phyloP scores from a whole-genome alignment of 2,797 vertebrate genomes.

The Myripristis murdjan region DNA sequence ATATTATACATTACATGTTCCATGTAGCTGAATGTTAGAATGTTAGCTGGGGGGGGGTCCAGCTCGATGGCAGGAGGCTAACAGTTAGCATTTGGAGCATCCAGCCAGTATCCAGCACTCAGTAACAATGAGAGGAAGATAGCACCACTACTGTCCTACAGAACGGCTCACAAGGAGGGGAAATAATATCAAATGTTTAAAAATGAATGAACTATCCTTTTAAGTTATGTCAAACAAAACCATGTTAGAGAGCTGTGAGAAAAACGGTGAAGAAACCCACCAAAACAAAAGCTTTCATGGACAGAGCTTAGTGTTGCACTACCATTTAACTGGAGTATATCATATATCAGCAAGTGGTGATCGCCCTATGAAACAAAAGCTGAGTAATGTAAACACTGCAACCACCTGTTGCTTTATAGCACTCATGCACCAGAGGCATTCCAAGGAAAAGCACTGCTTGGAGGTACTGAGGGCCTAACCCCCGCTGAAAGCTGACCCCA shows the following conservation, averaged over 20 bases:
- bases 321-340: conserved; percentile 22
- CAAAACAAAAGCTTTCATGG: neutral
- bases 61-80: too few species aligned
- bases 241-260: neutral
- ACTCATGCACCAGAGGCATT: neutral
- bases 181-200: too few species aligned
- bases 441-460: conserved; percentile 28
- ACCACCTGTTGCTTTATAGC: conserved; percentile 50
- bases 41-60: too few species aligned
- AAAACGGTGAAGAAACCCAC: too few species aligned
- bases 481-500: conserved; percentile 54
- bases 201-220: too few species aligned
- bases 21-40: too few species aligned
- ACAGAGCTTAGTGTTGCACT: neutral
- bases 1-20: too few species aligned
- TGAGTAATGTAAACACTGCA: conserved; percentile 42
- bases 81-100: too few species aligned
- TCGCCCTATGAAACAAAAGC: conserved; percentile 37
- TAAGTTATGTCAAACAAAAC: neutral
- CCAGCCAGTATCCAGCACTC: too few species aligned
- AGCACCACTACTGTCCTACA: too few species aligned
- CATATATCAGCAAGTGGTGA: conserved; percentile 21
- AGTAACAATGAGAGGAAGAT: too few species aligned
- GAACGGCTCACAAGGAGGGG: too few species aligned
- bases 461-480: conserved; percentile 19